Evolutionary conservation across 2,113 vertebrate species (phyloP), one percentile per base, ranked within the genome.

Genomic region (Seriola rivoliana): DNA sequence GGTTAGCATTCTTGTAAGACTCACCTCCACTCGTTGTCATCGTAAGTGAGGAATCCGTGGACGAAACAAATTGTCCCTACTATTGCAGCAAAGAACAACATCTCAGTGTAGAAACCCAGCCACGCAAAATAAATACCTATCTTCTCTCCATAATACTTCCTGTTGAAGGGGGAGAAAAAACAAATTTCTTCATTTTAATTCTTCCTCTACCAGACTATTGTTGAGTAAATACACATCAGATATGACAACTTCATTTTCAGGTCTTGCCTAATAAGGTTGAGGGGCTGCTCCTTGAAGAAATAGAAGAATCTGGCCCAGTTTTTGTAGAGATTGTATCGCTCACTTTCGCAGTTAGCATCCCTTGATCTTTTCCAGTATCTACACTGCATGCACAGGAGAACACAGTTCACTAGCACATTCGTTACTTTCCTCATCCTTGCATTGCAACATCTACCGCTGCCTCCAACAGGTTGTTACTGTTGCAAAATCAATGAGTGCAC

Each of bases 51-150:
- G 69, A 96, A 91, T 54, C 98, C 98, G 1, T 98, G 99, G 58
- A 97, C 16, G 84, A 99, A 99, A 92, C 98, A 99, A 82, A 97
- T 93, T 40, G 97, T 93, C 2, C 98, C 98, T 52, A 99, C 95
- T 0, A 98, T 32, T 21, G 97, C 98, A 55, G 98, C 98, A 86
- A 96, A 94, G 76, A 97, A 93, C 52, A 99, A 92, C 98, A 99
- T 99, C 92, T 99, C 97, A 0, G 98, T 99, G 94, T 99, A 99
- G 94, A 97, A 99, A 63, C 98, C 98, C 8, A 99, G 93, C 96
- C 98, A 99, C 19, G 97, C 98, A 93, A 99, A 99, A 92, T 99
- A 99, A 91, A 99, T 97, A 6, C 97, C 98, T 66, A 99, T 98
- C 95, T 97, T 99, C 93, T 99, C 98, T 44, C 98, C 98, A 17